Evolutionary conservation across 1,140 invertebrate species (phyloP), one percentile per base, ranked within the genome.

Genomic region (Drosophila prosaltans): DNA sequence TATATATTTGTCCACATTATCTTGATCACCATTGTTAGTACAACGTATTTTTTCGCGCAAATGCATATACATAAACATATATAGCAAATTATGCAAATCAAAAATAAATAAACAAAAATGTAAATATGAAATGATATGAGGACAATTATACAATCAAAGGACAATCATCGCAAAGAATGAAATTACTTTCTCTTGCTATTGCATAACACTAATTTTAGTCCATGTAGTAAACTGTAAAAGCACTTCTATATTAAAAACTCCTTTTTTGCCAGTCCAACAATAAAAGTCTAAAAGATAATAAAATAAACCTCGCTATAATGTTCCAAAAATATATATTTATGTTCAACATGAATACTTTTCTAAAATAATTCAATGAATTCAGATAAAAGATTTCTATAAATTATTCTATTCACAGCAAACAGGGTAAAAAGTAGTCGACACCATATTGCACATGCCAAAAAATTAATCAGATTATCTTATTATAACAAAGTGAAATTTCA

Each of bases 1-100:
- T 55, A 59, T 40, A 40, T 58, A 68, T 65, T 59, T 67, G 48
- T 65, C 39, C 40, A 26, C 39, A 59, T 59, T 59, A 59, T 59
- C 57, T 59, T 59, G 57, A 59, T 59, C 57, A 59, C 57, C 57
- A 32, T 59, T 58, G 30, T 58, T 58, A 58, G 30, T 58, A 58
- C 55, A 51, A 2, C 21, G 45, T 7, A 51, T 51, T 51, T 48
- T 51, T 8, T 0, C 2, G n/a, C 2, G 8, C 9, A 24, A 10
- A 51, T 21, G 7, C 2, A 45, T 16, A 45, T 6, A 43, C 6
- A 45, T n/a, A 2, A 16, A 45, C 6, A 51, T 51, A 26, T 26
- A 24, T 26, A 3, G 45, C 45, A 10, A 26, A 51, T 9, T 26
- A 51, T 26, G 45, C 45, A 51, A 51, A 51, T 51, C 45, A 51